Percentiles rank a stretch among this genome's conserved stretches.
phyloP scores from a whole-genome alignment of 2,113 vertebrate species.

The Lagopus leucura region DNA sequence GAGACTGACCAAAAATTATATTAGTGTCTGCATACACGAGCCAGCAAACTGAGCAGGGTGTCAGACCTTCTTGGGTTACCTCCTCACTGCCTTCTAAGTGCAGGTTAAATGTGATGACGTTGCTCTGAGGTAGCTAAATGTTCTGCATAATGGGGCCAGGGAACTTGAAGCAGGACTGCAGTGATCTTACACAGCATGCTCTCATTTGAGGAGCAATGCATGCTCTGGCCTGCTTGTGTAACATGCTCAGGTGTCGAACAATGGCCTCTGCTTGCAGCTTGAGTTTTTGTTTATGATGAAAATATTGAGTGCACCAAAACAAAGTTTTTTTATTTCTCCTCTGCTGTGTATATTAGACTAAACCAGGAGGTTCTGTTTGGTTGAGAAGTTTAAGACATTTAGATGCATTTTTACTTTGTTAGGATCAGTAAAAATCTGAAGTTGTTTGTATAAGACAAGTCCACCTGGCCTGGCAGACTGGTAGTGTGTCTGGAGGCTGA shows the following conservation, averaged over 20 bases:
- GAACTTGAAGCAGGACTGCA: not conserved
- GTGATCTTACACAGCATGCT: not conserved
- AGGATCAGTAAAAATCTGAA: not conserved
- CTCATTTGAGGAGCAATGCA: not conserved
- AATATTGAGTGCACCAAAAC: not conserved
- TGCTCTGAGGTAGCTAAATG: not conserved
- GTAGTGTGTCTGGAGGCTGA: not conserved
- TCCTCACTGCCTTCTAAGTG: not conserved
- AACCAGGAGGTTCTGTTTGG: not conserved
- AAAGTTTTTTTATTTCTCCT: not conserved
- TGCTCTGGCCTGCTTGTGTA: not conserved
- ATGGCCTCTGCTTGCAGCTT: not conserved
- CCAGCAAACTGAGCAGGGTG: not conserved
- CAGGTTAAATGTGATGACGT: conserved; percentile 26
- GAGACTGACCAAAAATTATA: not conserved
- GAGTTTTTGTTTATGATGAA: not conserved
- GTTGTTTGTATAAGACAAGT: not conserved
- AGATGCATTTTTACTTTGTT: not conserved
- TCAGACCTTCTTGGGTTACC: not conserved
- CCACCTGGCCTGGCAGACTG: not conserved
- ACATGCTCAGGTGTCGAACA: not conserved
- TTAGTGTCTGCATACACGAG: not conserved
- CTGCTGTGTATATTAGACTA: not conserved
- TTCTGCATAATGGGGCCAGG: not conserved
- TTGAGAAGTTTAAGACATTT: not conserved